These are phyloP conservation scores for Zaprionus ornatus DNA, from an alignment of 1,140 invertebrate species.

Conservation along the genomic window DNA sequence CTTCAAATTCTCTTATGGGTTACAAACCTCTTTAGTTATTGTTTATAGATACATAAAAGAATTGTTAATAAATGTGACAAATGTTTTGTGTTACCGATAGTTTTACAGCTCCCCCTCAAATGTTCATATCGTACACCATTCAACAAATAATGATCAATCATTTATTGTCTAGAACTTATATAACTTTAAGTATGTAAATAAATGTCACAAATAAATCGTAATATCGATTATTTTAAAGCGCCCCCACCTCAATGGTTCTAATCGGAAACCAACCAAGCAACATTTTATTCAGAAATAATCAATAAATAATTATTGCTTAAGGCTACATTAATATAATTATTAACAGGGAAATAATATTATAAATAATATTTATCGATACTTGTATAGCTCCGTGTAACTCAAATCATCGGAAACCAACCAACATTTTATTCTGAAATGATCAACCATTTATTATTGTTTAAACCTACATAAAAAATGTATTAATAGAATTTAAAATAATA, in stretches of 20 bases:
- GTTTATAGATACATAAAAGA: no score
- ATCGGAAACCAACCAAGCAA: not conserved
- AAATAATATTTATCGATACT: no score
- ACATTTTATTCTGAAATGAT: not conserved
- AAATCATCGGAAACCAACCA: not conserved
- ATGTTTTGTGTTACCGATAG: not conserved
- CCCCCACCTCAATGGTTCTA: not conserved
- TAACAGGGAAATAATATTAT: not conserved
- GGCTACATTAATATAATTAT: not conserved
- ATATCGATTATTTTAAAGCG: no score
- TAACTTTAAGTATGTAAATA: no score
- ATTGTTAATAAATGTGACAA: no score
- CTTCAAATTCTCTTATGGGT: no score
- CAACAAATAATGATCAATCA: no score
- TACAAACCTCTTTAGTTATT: no score
- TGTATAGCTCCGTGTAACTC: no score
- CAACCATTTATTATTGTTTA: not conserved
- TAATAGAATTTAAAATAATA: not conserved
- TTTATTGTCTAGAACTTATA: no score
- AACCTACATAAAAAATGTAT: not conserved
- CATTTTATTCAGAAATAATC: not conserved
- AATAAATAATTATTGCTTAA: not conserved
- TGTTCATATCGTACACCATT: no score
- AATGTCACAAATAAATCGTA: no score
- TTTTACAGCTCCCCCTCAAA: not conserved